Conservation (phyloP, 2,888 invertebrate genomes). For the Xiphydria camelus region DNA sequence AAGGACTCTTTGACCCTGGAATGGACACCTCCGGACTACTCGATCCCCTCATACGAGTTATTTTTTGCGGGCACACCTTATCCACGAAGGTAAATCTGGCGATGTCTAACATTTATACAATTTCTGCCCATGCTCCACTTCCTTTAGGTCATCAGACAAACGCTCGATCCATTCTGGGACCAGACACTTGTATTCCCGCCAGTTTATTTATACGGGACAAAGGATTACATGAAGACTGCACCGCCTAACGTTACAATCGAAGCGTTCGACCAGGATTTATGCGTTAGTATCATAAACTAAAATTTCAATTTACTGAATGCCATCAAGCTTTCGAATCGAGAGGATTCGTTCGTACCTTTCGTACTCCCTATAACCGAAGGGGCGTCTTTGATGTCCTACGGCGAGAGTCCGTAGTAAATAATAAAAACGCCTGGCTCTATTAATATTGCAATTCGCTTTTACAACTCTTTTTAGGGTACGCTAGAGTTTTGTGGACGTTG, state of each 20-base stretch:
- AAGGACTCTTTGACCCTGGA: slow-evolving; percentile 67
- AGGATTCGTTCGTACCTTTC: too few relatives aligned
- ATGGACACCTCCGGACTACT: slow-evolving; percentile 61
- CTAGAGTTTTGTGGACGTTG: slow-evolving; percentile 59
- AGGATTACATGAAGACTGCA: slow-evolving; percentile 49
- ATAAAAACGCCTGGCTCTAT: too few relatives aligned
- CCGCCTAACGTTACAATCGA: slow-evolving; percentile 58
- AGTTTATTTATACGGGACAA: slow-evolving; percentile 55
- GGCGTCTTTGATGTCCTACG: too few relatives aligned
- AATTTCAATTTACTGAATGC: background rate
- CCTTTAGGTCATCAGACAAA: slow-evolving; percentile 55
- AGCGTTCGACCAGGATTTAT: slow-evolving; percentile 58
- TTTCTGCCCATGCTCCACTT: too few relatives aligned
- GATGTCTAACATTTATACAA: slow-evolving; percentile 11
- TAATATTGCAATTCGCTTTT: too few relatives aligned
- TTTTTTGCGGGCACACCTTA: slow-evolving; percentile 52
- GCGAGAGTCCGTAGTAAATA: too few relatives aligned
- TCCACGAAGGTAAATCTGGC: slow-evolving; percentile 54
- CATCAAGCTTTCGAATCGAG: background rate
- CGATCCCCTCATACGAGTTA: slow-evolving; percentile 60
- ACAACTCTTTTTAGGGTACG: background rate
- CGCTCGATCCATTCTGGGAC: slow-evolving; percentile 67
- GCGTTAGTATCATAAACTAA: slow-evolving; percentile 46
- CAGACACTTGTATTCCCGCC: slow-evolving; percentile 61
- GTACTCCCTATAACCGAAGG: too few relatives aligned